Evolutionary conservation across 2,113 vertebrate genomes (phyloP), one percentile per base, ranked within the genome.

Genomic region (Spea bombifrons): DNA sequence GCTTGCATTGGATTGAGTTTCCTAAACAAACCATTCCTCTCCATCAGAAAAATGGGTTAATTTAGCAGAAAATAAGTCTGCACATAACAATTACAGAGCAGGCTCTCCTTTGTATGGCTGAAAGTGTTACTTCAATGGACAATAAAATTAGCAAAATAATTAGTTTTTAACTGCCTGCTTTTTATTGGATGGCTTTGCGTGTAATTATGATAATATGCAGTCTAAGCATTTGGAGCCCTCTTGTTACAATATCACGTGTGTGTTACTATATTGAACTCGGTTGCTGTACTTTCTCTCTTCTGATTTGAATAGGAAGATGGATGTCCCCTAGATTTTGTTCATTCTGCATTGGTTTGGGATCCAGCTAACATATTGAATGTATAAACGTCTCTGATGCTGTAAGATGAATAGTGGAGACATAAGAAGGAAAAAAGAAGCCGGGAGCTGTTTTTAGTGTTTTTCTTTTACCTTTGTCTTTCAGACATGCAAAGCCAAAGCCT

Each of bases 101-200:
- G 44, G 71, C 52, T 80, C 15, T 43, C 78, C 53, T 61, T 68
- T 44, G 64, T 74, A 66, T 49, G 71, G 52, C 65, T 61, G 66
- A 49, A 16, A 74, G 64, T 74, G 74, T 75, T 67, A 75, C 64
- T 67, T 80, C 64, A 80, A 67, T 80, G 71, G 78, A 68, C 71
- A 74, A 80, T 74, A 80, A 80, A 73, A 80, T 74, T 16, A 74
- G 63, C 71, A 61, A 80, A 80, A 74, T 80, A 80, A 80, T 80
- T 74, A 12, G 52, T 74, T 80, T 66, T 80, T 80, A 80, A 80
- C 71, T 73, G 78, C 78, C 78, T 80, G 78, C 74, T 80, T 80
- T 80, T 74, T 80, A 80, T 73, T 74, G 71, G 71, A 80, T 43
- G 65, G 53, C 15, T 59, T 72, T 68, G 70, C 68, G 78, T 80